Evolutionary conservation across 2,888 invertebrate genomes (phyloP).

Genomic region (Dynastes hyllus): DNA sequence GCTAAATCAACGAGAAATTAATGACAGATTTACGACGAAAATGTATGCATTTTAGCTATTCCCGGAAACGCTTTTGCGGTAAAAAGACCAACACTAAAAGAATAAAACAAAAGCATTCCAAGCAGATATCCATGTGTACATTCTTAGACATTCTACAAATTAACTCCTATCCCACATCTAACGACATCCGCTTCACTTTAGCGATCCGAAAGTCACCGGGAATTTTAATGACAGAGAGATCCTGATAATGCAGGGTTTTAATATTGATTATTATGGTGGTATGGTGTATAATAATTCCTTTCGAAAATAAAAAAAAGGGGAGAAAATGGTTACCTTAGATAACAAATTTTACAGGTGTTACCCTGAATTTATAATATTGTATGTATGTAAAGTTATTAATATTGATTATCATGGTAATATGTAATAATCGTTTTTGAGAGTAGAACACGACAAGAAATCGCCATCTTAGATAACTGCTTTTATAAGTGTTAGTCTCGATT

Average conservation of each 20-base stretch:
- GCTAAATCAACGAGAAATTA: too few species aligned
- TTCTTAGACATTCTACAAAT: not conserved
- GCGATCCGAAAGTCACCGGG: constrained; percentile 19
- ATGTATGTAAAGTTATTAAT: not conserved
- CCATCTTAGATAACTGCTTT: not conserved
- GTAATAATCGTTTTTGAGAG: not conserved
- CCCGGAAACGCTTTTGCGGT: constrained; percentile 26
- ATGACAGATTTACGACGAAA: not conserved
- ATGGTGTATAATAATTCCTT: not conserved
- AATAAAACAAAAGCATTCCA: not conserved
- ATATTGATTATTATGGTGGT: constrained; percentile 22
- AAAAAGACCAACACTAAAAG: not conserved
- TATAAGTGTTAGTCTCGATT: not conserved
- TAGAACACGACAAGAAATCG: not conserved
- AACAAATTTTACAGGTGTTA: not conserved
- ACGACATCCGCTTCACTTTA: constrained; percentile 24
- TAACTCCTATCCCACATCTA: constrained; percentile 10
- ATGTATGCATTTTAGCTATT: not conserved
- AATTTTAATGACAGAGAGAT: constrained; percentile 44
- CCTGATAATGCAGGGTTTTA: constrained; percentile 27
- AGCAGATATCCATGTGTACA: too few species aligned
- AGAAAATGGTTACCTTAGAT: not conserved
- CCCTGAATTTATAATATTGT: too few species aligned
- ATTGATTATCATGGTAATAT: constrained; percentile 11
- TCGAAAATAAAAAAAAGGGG: not conserved